Evolutionary conservation across 2,888 invertebrate genomes (phyloP), one percentile per base, ranked within the genome.

Genomic region (Steinernema hermaphroditum): DNA sequence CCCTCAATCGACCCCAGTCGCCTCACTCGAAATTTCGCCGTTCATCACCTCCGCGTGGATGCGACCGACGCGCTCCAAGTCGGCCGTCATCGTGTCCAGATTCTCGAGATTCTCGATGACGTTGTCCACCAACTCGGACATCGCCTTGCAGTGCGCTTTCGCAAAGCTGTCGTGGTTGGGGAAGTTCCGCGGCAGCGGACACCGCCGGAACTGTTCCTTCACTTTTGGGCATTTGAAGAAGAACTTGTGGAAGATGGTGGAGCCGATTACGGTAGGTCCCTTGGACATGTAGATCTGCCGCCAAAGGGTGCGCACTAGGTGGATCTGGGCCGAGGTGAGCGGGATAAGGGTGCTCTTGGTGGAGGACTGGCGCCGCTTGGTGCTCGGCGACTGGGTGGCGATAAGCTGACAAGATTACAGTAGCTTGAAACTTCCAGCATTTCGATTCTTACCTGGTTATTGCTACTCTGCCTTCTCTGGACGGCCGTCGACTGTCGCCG

Each of bases 221-320:
- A 82, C 76, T 78, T 84, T 73, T 8, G 84, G 81, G 24, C 77
- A 74, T 75, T 86, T 86, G 77, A 86, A 86, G 77, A 85, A 86
- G 16, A 86, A 74, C 34, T 83, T 73, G 73, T 86, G 86, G 70
- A 83, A 84, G 50, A 86, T 79, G 46, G 80, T 82, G 16, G 78
- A 76, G 29, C 86, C 86, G 27, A 86, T 81, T 8, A 86, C 85
- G 4, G 86, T 86, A 0, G 86, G 86, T 0, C 86, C 86, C 74
- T 83, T 79, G 49, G 70, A 57, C n/a, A 75, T 69, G 62, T 72
- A 82, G 12, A 81, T 77, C 54, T 81, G 76, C 16, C 81, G 69
- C 82, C 82, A 83, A 12, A 82, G 73, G 0, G 80, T 72, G 16
- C 85, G 73, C n/a, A 85, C 78, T 68, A 85, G 75, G 70, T 85